Evolutionary conservation across 2,113 vertebrate species (phyloP).

Genomic region (Nasalis larvatus): DNA sequence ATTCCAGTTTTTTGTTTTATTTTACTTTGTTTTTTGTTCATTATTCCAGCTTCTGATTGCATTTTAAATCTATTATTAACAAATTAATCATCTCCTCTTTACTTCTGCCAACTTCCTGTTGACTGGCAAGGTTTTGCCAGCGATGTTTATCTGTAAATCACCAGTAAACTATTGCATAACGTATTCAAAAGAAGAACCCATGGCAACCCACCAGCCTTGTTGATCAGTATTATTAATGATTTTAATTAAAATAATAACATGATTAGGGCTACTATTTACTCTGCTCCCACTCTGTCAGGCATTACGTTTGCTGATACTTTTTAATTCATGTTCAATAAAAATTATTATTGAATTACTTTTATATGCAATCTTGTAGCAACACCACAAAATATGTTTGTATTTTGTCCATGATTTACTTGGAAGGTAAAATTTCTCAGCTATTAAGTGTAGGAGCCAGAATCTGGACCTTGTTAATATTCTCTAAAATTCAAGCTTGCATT

Average conservation of each 20-base stretch:
- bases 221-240: background rate
- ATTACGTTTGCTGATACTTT: background rate
- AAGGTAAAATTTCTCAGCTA: background rate
- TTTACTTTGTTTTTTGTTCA: background rate
- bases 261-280: background rate
- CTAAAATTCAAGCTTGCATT: background rate
- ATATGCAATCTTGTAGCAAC: background rate
- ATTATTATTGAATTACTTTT: background rate
- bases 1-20: background rate
- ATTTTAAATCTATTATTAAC: constrained; percentile 14
- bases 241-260: constrained; percentile 16
- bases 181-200: background rate
- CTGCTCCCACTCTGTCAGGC: background rate
- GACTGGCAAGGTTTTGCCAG: background rate
- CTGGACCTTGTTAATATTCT: background rate
- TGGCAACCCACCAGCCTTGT: background rate
- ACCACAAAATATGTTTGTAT: background rate
- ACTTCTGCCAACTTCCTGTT: background rate
- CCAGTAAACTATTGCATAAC: background rate
- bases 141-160: background rate
- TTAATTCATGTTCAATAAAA: background rate
- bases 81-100: background rate
- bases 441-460: background rate
- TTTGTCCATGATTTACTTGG: background rate
- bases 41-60: background rate